These are phyloP conservation scores for Ataeniobius toweri DNA, from an alignment of 2,797 vertebrate species.

Conservation along the genomic window DNA sequence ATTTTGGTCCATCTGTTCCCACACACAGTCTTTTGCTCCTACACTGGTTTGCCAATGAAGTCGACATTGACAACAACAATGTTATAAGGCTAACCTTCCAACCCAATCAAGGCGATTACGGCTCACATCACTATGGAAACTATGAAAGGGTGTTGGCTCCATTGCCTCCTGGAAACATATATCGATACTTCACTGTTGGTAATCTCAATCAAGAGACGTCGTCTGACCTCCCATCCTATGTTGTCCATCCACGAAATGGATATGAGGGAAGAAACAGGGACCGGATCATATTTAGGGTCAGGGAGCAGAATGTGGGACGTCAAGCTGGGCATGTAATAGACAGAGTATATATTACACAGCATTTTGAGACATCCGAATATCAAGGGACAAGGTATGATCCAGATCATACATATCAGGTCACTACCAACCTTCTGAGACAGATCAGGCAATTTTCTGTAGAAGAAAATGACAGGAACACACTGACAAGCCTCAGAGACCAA, in stretches of 20 bases:
- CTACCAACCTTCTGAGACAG: conserved; percentile 49
- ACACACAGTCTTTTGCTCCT: conserved; percentile 64
- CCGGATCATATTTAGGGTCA: conserved; percentile 64
- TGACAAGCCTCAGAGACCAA: conserved; percentile 40
- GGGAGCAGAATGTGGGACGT: neutral
- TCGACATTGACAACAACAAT: conserved; percentile 43
- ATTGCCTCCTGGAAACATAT: conserved; percentile 21
- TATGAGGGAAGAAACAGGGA: conserved; percentile 47
- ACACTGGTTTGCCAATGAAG: conserved; percentile 66
- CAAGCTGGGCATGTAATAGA: conserved; percentile 30
- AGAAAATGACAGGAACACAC: neutral
- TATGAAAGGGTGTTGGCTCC: conserved; percentile 49
- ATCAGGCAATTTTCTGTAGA: conserved; percentile 56
- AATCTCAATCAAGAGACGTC: conserved; percentile 38
- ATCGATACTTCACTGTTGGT: conserved; percentile 66
- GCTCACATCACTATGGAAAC: conserved; percentile 69
- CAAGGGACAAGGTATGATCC: conserved; percentile 59
- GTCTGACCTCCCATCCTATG: conserved; percentile 46
- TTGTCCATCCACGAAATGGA: conserved; percentile 5
- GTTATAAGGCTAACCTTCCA: conserved; percentile 53
- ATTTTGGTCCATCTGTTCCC: conserved; percentile 51
- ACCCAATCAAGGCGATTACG: conserved; percentile 48
- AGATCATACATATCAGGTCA: conserved; percentile 58
- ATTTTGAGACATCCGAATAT: conserved; percentile 29
- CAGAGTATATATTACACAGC: conserved; percentile 68